These are phyloP conservation scores for Pelobates cultripes DNA, from an alignment of 2,797 vertebrate species.

Conservation along the genomic window DNA sequence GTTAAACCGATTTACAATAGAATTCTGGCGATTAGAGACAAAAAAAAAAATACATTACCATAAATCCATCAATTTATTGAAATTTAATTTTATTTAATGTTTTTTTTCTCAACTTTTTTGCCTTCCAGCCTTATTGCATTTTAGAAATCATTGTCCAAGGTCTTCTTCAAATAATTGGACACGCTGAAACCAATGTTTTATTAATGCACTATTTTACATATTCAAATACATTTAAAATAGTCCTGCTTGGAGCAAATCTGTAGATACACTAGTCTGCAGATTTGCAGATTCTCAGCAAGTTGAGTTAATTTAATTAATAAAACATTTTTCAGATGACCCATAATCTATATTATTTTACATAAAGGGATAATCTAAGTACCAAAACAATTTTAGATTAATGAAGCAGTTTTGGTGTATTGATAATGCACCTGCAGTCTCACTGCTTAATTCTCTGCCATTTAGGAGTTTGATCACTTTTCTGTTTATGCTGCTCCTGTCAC, in stretches of 20 bases:
- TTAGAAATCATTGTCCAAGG: not conserved
- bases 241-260: not conserved
- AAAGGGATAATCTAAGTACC: too few relatives aligned
- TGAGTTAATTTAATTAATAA: too few relatives aligned
- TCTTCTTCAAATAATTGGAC: not conserved
- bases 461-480: too few relatives aligned
- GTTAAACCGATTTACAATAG: not conserved
- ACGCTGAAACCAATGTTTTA: not conserved
- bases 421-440: too few relatives aligned
- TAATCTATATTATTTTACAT: too few relatives aligned
- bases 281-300: not conserved
- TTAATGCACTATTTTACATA: not conserved
- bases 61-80: slow-evolving; percentile 7
- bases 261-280: not conserved
- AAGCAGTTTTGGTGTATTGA: too few relatives aligned
- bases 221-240: not conserved
- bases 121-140: not conserved
- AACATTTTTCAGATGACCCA: too few relatives aligned
- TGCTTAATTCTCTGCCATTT: too few relatives aligned
- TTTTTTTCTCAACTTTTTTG: not conserved
- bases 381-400: too few relatives aligned
- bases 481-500: too few relatives aligned
- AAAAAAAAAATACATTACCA: not conserved
- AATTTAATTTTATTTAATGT: not conserved
- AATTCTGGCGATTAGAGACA: not conserved